phyloP scores from a whole-genome alignment of 1,140 invertebrate genomes.

The Campoletis sonorensis region DNA sequence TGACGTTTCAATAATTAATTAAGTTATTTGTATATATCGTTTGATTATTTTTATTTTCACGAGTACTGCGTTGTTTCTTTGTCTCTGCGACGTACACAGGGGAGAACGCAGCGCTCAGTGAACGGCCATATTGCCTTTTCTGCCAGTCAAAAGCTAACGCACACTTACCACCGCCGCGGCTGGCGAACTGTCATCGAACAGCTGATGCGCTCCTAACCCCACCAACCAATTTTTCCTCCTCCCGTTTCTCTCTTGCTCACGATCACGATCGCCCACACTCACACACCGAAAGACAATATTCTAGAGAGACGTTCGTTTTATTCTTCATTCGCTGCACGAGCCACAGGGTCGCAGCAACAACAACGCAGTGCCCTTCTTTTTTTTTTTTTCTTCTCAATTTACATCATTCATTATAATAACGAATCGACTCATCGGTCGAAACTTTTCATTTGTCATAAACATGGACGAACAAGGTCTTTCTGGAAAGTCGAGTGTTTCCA shows the following conservation, averaged over 20 bases:
- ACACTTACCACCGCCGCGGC: slow-evolving; percentile 59
- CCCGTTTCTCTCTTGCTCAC: neutral
- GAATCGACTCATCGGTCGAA: neutral
- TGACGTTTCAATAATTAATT: neutral
- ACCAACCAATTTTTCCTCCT: slow-evolving; percentile 22
- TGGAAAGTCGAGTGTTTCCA: no score
- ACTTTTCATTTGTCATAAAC: neutral
- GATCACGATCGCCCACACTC: neutral
- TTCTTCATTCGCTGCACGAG: neutral
- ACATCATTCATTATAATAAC: neutral
- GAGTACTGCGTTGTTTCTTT: slow-evolving; percentile 73
- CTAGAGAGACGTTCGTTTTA: neutral
- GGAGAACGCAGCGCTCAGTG: slow-evolving; percentile 62
- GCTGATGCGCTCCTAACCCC: slow-evolving; percentile 65
- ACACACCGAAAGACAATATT: neutral
- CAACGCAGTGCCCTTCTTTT: slow-evolving; percentile 40
- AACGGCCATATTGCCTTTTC: slow-evolving; percentile 74
- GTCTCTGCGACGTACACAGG: slow-evolving; percentile 65
- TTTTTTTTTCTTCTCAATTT: neutral
- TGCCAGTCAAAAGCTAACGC: slow-evolving; percentile 64
- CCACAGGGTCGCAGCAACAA: slow-evolving; percentile 38
- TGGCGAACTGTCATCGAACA: slow-evolving; percentile 74
- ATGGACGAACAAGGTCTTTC: neutral
- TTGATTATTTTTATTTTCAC: slow-evolving; percentile 51
- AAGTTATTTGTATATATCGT: no score